A percentile compares a stretch with the other conserved stretches of the same genome.
phyloP scores from a whole-genome alignment of 2,888 invertebrate species.

The Pediacus dermestoides region DNA sequence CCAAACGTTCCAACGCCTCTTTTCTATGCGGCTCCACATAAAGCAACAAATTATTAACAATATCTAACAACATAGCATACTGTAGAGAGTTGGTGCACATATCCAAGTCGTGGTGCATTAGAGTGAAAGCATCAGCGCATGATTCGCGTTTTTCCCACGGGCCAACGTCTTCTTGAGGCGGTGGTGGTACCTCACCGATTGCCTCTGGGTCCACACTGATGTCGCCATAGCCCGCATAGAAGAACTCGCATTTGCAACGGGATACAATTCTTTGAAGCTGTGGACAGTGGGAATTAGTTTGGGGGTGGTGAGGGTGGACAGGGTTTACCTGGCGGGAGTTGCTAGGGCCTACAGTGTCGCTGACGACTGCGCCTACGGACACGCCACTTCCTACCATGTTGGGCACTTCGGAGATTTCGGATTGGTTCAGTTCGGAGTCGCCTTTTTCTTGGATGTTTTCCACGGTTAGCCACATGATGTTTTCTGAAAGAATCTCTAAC shows the following conservation, averaged over 20 bases:
- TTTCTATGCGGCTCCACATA: slow-evolving; percentile 96
- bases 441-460: slow-evolving; percentile 89
- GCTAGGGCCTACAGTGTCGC: slow-evolving; percentile 81
- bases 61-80: slow-evolving; percentile 96
- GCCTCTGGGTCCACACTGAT: slow-evolving; percentile 69
- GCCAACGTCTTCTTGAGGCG: slow-evolving; percentile 59
- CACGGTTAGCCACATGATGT: slow-evolving; percentile 94
- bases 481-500: slow-evolving; percentile 61
- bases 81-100: slow-evolving; percentile 94
- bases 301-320: too few relatives aligned
- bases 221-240: slow-evolving; percentile 92
- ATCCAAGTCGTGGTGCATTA: slow-evolving; percentile 97
- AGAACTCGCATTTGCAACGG: slow-evolving; percentile 96
- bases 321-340: slow-evolving; percentile 52
- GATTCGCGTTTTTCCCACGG: slow-evolving; percentile 80
- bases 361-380: slow-evolving; percentile 95
- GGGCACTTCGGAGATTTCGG: slow-evolving; percentile 79
- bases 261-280: slow-evolving; percentile 95
- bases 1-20: slow-evolving; percentile 82
- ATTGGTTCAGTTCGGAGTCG: slow-evolving; percentile 63
- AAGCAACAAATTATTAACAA: slow-evolving; percentile 93
- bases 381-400: slow-evolving; percentile 91
- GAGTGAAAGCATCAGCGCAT: slow-evolving; percentile 93
- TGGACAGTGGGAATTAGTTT: slow-evolving; percentile 11
- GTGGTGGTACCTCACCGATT: slow-evolving; percentile 64